Base-by-base conservation (phyloP, 2,113 vertebrate species). In the Bucco capensis region DNA sequence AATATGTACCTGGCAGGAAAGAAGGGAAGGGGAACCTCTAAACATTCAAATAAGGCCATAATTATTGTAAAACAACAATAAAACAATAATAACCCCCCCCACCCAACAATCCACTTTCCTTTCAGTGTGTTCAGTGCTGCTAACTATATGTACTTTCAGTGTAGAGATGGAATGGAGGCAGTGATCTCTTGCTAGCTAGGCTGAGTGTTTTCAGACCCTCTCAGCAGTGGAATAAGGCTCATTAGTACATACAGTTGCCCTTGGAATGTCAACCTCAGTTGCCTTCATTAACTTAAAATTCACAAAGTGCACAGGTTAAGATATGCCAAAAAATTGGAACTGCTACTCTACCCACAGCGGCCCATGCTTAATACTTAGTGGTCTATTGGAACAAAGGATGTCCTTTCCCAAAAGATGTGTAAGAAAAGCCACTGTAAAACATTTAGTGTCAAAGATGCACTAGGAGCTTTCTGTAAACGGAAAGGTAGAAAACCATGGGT, bases 1-100 rank as follows among this genome's bases (percentile, higher is more conserved):
- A 97, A 97, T 98, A 99, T 98, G 98, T 98, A 99, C 98, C 98
- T 98, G 95, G 98, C 98, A 95, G 78, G 93, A 90, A 81, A 86
- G 90, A 97, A 98, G 95, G 94, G 93, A 90, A 92, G 27, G 40
- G 81, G 71, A 94, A 94, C 90, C 93, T 96, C 97, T 97, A 98
- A 97, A 97, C 97, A 97, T 96, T 97, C 97, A 98, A 98, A 98
- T 98, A 98, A 98, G 97, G 98, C 97, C 93, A 96, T 97, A 96
- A 97, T 96, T 98, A 96, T 97, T 97, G 97, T 77, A 99, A 98
- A 97, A 96, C 96, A 97, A 96, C 98, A 97, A 98, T 97, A 97
- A 96, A 96, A 84, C 95, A 98, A 97, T 97, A 96, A 97, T 97
- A 98, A 90, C 64, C 49, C 40, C 88, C 91, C 93, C 97, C 67